Evolutionary conservation across 2,888 invertebrate species (phyloP), one percentile per base, ranked within the genome.

Genomic region (Sarcophaga caerulescens): DNA sequence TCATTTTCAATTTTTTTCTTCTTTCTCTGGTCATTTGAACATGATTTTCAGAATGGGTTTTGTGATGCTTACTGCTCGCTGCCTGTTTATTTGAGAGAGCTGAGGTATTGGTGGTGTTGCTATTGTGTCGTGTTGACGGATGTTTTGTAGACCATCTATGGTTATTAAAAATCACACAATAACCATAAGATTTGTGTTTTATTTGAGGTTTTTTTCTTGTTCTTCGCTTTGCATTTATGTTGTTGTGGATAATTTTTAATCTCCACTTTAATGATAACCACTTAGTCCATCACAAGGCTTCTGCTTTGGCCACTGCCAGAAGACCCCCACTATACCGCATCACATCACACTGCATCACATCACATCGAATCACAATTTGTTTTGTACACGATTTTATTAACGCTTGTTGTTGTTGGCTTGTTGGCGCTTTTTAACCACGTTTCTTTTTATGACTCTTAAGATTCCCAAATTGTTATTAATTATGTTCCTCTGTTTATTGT

Each of bases 131-230:
- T 81, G 83, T 83, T 85, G 85, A 83, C 83, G 83, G 71, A 85
- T 85, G 23, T 85, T 44, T 63, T 19, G 70, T 19, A 21, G 14
- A 25, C 65, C 75, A 75, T 66, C 70, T 25, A 71, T 60, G 79
- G 63, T 70, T 84, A 84, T 79, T 84, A 84, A 84, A 77, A 79
- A 69, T 79, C 75, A 84, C 74, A 84, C 84, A 84, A 75, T 79
- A 77, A 78, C 47, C 78, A 73, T 68, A 63, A 80, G 75, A 75
- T 71, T 79, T 80, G 75, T 84, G 65, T 68, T 62, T n/a, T 52
- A 14, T 44, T 60, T n/a, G 21, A 2, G 10, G 17, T 60, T 35
- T 35, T 35, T 44, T 6, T 25, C 65, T 35, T 21, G 12, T 65
- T 65, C 25, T 65, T 35, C 1, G 3, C 25, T 65, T 35, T 5